Conservation (phyloP, 2,113 vertebrate species). For the Bucco capensis region DNA sequence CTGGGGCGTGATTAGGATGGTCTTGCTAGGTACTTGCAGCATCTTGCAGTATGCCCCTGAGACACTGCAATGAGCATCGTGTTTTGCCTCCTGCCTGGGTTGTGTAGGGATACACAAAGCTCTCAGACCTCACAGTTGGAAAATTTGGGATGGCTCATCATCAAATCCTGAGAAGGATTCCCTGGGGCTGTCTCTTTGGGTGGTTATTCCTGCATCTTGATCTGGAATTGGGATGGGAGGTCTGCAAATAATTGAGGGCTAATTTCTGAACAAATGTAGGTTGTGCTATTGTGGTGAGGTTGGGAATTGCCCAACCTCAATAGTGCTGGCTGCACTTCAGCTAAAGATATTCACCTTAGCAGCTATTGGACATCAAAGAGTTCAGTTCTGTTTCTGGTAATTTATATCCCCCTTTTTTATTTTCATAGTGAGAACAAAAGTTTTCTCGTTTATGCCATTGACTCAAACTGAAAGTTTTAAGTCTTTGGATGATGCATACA, state of each 20-base stretch:
- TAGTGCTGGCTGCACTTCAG: not conserved
- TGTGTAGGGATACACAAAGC: not conserved
- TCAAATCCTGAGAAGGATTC: not conserved
- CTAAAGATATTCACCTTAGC: not conserved
- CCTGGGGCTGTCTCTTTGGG: conserved; percentile 25
- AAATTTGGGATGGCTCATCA: not conserved
- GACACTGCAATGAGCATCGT: not conserved
- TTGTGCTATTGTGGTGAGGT: conserved; percentile 13
- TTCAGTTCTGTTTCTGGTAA: not conserved
- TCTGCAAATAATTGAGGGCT: conserved; percentile 47
- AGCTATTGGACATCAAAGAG: not conserved
- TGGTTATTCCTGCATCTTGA: conserved; percentile 16
- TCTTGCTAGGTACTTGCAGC: not conserved
- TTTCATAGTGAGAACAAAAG: not conserved
- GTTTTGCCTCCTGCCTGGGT: not conserved
- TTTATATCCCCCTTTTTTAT: not conserved
- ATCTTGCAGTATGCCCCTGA: not conserved
- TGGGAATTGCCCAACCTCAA: conserved; percentile 27
- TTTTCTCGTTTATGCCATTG: not conserved
- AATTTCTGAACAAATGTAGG: conserved; percentile 31
- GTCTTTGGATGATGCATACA: not conserved
- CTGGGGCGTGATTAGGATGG: not conserved
- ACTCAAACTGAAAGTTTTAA: conserved; percentile 65
- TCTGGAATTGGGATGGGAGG: not conserved
- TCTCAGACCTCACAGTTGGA: conserved; percentile 30